phyloP scores from a whole-genome alignment of 2,113 vertebrate genomes.

The Ceuthmochares aereus region DNA sequence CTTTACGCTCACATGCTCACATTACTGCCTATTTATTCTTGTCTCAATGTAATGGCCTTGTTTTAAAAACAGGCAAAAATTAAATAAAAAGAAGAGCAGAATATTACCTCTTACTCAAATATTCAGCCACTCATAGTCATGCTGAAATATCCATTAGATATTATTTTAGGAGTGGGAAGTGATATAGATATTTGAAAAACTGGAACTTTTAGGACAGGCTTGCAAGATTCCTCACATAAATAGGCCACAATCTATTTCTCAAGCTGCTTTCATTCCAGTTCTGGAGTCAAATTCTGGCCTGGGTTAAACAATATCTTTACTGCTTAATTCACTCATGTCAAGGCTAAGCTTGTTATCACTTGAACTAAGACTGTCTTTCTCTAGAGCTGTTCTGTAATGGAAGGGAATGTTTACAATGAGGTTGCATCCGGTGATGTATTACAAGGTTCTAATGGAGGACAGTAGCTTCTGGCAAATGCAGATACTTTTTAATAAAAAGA shows the following conservation, averaged over 20 bases:
- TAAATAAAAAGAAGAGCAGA: not conserved
- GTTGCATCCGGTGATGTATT: not conserved
- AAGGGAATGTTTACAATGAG: fast-evolving
- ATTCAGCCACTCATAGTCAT: not conserved
- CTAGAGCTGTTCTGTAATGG: not conserved
- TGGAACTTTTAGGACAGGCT: not conserved
- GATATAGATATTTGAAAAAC: not conserved
- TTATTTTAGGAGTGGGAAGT: not conserved
- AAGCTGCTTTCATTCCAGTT: not conserved
- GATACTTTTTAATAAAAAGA: not conserved
- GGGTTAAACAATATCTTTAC: not conserved
- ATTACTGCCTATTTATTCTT: not conserved
- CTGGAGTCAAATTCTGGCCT: not conserved
- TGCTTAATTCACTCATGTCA: not conserved
- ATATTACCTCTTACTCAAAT: not conserved
- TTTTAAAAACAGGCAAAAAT: not conserved
- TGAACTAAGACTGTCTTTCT: not conserved
- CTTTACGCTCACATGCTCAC: too few species aligned
- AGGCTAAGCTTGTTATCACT: not conserved
- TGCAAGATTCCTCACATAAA: not conserved
- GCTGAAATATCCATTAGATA: not conserved
- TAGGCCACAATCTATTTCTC: not conserved
- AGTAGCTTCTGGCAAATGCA: not conserved
- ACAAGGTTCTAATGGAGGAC: not conserved
- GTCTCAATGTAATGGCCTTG: not conserved